A percentile compares a stretch with the other conserved stretches of the same genome.
These are phyloP conservation scores for Bubo bubo DNA, from an alignment of 2,113 vertebrate genomes.

Conservation along the genomic window DNA sequence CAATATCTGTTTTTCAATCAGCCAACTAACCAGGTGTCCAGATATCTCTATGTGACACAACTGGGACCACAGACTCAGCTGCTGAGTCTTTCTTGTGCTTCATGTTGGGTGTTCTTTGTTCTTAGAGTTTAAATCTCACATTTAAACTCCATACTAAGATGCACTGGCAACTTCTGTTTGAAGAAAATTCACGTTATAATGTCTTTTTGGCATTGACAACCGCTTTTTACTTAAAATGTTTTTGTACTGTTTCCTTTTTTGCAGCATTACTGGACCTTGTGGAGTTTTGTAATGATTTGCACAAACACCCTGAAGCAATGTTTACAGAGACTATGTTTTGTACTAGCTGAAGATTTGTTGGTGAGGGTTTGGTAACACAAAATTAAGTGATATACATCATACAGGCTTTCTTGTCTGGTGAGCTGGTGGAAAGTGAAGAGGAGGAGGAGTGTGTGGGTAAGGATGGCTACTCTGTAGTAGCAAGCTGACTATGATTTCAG, in stretches of 20 bases:
- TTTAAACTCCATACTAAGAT: neutral
- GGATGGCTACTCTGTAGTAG: neutral
- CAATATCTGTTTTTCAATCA: neutral
- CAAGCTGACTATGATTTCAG: neutral
- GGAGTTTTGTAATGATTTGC: neutral
- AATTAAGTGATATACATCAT: neutral
- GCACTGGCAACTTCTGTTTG: neutral
- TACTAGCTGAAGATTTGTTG: neutral
- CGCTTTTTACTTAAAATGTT: neutral
- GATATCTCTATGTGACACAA: neutral
- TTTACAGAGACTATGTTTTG: neutral
- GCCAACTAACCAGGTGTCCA: neutral
- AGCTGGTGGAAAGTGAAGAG: neutral
- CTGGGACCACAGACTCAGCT: neutral
- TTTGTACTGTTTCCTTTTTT: neutral
- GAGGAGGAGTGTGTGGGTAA: neutral
- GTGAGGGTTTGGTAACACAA: neutral
- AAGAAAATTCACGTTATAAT: neutral
- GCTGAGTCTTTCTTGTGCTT: neutral
- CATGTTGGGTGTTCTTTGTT: neutral
- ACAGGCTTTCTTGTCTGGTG: neutral
- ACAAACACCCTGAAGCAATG: neutral
- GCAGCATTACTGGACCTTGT: neutral
- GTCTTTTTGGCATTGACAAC: neutral
- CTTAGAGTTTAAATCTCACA: neutral